Evolutionary conservation across 2,113 vertebrate species (phyloP).

Genomic region (Cryptotis parvus): DNA sequence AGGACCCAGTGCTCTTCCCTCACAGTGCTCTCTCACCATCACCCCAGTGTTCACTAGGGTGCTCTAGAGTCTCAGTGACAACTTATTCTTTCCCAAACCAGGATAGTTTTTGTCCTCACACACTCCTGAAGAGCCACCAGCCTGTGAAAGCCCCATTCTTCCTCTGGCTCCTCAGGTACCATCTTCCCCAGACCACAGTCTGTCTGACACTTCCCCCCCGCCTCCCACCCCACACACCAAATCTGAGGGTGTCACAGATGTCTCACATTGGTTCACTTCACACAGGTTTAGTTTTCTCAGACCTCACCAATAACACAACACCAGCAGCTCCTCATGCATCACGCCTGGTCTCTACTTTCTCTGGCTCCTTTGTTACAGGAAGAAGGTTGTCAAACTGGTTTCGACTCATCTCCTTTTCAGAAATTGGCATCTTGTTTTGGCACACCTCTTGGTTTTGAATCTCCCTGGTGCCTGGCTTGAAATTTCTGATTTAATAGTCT

Average conservation of each 20-base stretch:
- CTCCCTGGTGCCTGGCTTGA: background rate
- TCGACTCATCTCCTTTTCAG: conserved; percentile 56
- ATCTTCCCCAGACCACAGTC: background rate
- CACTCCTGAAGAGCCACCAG: too few relatives aligned
- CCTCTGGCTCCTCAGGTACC: background rate
- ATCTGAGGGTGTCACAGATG: background rate
- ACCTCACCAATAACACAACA: background rate
- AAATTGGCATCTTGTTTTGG: conserved; percentile 40
- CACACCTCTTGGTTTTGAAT: conserved; percentile 15
- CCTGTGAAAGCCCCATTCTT: background rate
- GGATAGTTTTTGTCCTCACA: background rate
- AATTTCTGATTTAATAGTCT: conserved; percentile 19
- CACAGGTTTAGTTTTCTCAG: background rate
- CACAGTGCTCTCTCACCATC: background rate
- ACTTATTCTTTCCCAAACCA: background rate
- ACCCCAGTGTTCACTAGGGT: background rate
- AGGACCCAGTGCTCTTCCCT: too few relatives aligned
- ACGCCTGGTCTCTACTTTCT: background rate
- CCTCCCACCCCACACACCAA: too few relatives aligned
- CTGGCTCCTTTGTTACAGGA: background rate
- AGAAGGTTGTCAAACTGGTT: conserved; percentile 47
- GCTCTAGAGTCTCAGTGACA: too few relatives aligned
- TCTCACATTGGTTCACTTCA: background rate
- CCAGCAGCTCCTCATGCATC: background rate
- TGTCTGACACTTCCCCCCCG: too few relatives aligned